These are phyloP conservation scores for Phrynocephalus vlangalii DNA, from an alignment of 2,797 vertebrate species.

Conservation along the genomic window DNA sequence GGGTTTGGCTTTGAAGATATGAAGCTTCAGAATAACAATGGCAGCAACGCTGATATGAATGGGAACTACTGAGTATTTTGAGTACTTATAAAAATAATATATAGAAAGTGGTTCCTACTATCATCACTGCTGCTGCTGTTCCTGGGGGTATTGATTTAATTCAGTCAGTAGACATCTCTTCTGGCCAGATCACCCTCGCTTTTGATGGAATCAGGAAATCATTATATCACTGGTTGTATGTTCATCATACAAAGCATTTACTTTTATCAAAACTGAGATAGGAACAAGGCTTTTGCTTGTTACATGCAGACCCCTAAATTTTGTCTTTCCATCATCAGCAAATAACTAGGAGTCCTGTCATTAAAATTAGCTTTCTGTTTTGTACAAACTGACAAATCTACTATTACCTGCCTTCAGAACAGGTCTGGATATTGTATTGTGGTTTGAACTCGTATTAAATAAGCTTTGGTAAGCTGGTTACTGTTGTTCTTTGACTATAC, in stretches of 20 bases:
- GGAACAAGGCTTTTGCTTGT: background rate
- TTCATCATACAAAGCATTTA: background rate
- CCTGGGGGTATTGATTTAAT: background rate
- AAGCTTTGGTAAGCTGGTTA: no score
- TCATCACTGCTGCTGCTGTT: no score
- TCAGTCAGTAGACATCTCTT: background rate
- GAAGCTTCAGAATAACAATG: background rate
- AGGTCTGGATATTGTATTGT: background rate
- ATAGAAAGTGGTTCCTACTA: background rate
- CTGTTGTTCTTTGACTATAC: no score
- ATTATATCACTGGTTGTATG: background rate
- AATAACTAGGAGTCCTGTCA: background rate
- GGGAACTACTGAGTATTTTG: background rate
- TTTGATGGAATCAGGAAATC: background rate
- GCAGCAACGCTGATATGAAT: background rate
- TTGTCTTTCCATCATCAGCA: background rate
- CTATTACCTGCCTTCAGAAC: background rate
- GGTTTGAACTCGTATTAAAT: background rate
- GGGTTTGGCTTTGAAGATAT: background rate
- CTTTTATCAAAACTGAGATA: background rate
- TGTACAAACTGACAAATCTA: background rate
- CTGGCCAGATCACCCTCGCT: background rate
- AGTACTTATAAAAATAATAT: background rate
- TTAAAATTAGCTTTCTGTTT: background rate
- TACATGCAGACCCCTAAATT: background rate